Conservation (phyloP, 2,113 vertebrate genomes). For the Muntiacus reevesi region DNA sequence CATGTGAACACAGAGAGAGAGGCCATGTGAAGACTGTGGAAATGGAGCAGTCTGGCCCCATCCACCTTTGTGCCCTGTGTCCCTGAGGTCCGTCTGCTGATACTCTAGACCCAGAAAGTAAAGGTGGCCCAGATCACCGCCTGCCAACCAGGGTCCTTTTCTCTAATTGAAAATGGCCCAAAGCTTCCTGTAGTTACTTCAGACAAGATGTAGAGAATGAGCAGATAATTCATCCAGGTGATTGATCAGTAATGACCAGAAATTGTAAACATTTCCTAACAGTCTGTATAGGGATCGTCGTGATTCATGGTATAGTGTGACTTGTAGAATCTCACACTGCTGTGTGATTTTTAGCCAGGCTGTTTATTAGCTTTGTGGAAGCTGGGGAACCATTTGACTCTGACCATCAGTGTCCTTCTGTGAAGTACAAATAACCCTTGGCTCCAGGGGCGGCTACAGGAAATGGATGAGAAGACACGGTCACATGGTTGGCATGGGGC, state of each 20-base stretch:
- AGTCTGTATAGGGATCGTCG: accelerated
- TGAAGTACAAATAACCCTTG: background rate
- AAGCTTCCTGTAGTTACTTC: background rate
- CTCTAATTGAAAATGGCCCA: background rate
- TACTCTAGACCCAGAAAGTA: accelerated
- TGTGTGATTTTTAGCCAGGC: background rate
- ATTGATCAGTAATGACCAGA: background rate
- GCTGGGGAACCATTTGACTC: background rate
- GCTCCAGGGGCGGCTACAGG: background rate
- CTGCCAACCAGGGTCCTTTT: background rate
- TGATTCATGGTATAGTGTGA: accelerated
- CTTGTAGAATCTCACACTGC: accelerated
- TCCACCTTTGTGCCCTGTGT: accelerated
- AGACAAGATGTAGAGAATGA: background rate
- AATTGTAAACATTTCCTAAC: accelerated
- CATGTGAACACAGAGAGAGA: too few species aligned
- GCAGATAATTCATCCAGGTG: background rate
- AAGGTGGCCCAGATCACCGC: background rate
- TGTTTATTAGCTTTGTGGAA: background rate
- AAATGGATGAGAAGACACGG: accelerated
- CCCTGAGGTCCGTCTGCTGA: background rate
- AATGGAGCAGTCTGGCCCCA: accelerated
- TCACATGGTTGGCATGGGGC: background rate
- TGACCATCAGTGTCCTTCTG: background rate
- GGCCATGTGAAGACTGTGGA: too few species aligned